These are phyloP conservation scores for Periparus ater DNA, from an alignment of 2,797 vertebrate species.

Conservation along the genomic window DNA sequence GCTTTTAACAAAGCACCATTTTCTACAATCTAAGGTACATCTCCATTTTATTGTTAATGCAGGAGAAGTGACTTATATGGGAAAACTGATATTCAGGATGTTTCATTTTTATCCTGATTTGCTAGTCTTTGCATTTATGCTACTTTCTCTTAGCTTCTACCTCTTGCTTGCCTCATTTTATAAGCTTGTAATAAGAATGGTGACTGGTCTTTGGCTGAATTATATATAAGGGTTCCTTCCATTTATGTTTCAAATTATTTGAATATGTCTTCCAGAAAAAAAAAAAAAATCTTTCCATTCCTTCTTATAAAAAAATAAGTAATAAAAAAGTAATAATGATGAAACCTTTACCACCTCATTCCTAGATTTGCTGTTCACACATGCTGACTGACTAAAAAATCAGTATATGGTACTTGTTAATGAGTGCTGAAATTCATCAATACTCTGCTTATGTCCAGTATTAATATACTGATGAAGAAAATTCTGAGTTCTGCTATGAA, in stretches of 20 bases:
- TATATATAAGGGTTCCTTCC: not conserved
- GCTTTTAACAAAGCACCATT: rapidly evolving
- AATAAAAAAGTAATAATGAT: not conserved
- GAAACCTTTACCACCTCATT: not conserved
- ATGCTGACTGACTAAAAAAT: not conserved
- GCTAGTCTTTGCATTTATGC: not conserved
- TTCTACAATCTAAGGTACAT: not conserved
- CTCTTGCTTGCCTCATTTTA: not conserved
- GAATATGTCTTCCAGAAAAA: not conserved
- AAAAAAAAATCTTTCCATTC: not conserved
- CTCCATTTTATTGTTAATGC: too few species aligned
- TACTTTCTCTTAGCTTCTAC: not conserved
- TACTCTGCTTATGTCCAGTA: not conserved
- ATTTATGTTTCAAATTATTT: not conserved
- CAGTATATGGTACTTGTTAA: not conserved
- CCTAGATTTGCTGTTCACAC: not conserved
- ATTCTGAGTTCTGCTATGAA: not conserved
- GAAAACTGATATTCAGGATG: not conserved
- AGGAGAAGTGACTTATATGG: not conserved
- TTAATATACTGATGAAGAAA: not conserved
- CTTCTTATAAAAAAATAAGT: not conserved
- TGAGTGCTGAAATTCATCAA: not conserved
- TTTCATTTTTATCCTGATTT: not conserved
- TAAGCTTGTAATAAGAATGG: not conserved
- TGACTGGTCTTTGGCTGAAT: not conserved